Conservation (phyloP, 2,797 vertebrate genomes). For the Lutjanus campechanus region DNA sequence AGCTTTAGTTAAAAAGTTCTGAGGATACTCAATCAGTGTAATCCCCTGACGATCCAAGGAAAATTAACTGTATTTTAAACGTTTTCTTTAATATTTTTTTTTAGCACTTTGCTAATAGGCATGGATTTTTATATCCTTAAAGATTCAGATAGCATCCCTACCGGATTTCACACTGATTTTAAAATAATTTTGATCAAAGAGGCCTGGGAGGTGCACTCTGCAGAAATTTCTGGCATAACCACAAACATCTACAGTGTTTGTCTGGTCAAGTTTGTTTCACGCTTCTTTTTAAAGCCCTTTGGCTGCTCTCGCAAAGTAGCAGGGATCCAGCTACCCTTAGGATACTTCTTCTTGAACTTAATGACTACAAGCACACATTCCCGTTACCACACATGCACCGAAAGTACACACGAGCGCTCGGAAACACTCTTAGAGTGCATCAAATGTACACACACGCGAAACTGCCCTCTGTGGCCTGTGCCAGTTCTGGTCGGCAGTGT, state of each 20-base stretch:
- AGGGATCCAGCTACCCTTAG: background rate
- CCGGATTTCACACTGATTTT: constrained; percentile 24
- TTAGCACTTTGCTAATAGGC: background rate
- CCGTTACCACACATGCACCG: background rate
- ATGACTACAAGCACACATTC: background rate
- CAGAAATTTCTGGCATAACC: constrained; percentile 22
- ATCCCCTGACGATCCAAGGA: constrained; percentile 9
- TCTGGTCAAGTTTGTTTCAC: constrained; percentile 29
- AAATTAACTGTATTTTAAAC: background rate
- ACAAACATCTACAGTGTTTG: constrained; percentile 40
- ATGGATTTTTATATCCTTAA: constrained; percentile 13
- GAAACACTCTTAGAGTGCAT: constrained; percentile 21
- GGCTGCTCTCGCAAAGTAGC: background rate
- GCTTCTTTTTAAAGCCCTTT: constrained; percentile 13
- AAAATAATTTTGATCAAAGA: constrained; percentile 28
- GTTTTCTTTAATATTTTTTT: constrained; percentile 17
- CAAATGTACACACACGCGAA: constrained; percentile 9
- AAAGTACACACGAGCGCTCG: background rate
- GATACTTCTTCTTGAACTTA: background rate
- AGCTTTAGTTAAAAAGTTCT: constrained; percentile 19
- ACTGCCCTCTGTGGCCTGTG: constrained; percentile 42
- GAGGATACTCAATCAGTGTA: background rate
- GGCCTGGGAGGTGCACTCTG: constrained; percentile 11
- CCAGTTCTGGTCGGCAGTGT: constrained; percentile 27
- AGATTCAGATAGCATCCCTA: constrained; percentile 17